phyloP scores from a whole-genome alignment of 2,888 invertebrate species.

The Achlya flavicornis region DNA sequence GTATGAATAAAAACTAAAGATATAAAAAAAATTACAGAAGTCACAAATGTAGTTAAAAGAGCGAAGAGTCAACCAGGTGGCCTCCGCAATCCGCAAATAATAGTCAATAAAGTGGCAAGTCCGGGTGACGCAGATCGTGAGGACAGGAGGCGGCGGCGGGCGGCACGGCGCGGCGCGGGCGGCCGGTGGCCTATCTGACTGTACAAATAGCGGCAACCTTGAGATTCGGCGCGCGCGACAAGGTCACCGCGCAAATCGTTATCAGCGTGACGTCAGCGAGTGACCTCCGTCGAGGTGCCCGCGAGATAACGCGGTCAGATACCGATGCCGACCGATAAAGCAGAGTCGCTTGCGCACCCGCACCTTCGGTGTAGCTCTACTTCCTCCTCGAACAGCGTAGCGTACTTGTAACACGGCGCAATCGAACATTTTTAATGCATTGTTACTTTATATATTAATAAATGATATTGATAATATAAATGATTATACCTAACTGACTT shows the following conservation, averaged over 20 bases:
- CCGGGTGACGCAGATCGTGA: conserved; percentile 66
- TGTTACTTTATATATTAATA: neutral
- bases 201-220: conserved; percentile 82
- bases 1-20: no score
- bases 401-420: neutral
- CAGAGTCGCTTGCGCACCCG: conserved; percentile 44
- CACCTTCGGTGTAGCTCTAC: conserved; percentile 23
- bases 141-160: no score
- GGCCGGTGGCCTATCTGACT: conserved; percentile 69
- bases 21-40: conserved; percentile 32
- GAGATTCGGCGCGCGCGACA: conserved; percentile 81
- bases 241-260: conserved; percentile 83
- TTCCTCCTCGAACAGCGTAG: conserved; percentile 10
- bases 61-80: conserved; percentile 55
- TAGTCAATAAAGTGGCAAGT: conserved; percentile 62
- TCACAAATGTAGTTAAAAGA: conserved; percentile 37
- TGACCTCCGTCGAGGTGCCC: conserved; percentile 81
- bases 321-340: conserved; percentile 77
- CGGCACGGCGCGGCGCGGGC: conserved; percentile 50
- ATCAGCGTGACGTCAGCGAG: conserved; percentile 80
- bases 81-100: conserved; percentile 69
- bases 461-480: neutral
- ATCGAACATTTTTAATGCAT: neutral
- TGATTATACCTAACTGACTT: no score
- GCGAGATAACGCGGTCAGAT: conserved; percentile 71